Base-by-base conservation (phyloP, 2,888 invertebrate genomes). In the Drosophila atripex region DNA sequence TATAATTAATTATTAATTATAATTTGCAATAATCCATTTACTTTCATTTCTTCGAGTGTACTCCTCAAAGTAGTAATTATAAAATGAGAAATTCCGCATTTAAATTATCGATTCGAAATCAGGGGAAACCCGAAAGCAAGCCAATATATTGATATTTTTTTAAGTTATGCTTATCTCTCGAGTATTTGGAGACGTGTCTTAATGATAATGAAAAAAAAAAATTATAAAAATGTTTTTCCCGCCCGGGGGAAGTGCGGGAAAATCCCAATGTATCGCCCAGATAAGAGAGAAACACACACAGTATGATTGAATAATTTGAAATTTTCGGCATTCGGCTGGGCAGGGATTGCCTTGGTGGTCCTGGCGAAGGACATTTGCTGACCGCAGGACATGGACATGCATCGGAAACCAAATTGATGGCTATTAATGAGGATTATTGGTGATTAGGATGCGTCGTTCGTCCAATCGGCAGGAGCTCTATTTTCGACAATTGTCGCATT, bases 361-460 rank as follows among this genome's bases (percentile, higher is more conserved):
- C 35, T 35, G 35, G 35, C 23, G 66, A 82, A 82, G 83, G 86
- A 47, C 77, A 73, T 64, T 32, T 47, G 71, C 38, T 58, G 54
- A 84, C 80, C 80, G 75, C 78, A 80, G 75, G 18, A 65, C 59
- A 55, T 18, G 57, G 50, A 16, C 39, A 41, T 63, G 70, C 35
- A 12, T 21, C 43, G 11, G 32, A 54, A 61, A 41, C 39, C 54
- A 55, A 71, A 80, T 80, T 75, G 76, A 73, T 73, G 78, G 66
- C 80, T 75, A 84, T 88, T 84, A 80, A 84, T 76, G 77, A 70
- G 64, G 75, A 75, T 86, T 75, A 86, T 80, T 76, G 73, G 64
- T 64, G 75, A 84, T 88, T 70, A 77, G 79, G 70, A 71, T 14
- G 38, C 46, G 30, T 57, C 25, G 52, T 18, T 49, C 49, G 45